These are phyloP conservation scores for Phoeniculus purpureus DNA, from an alignment of 2,797 vertebrate species.

Conservation along the genomic window DNA sequence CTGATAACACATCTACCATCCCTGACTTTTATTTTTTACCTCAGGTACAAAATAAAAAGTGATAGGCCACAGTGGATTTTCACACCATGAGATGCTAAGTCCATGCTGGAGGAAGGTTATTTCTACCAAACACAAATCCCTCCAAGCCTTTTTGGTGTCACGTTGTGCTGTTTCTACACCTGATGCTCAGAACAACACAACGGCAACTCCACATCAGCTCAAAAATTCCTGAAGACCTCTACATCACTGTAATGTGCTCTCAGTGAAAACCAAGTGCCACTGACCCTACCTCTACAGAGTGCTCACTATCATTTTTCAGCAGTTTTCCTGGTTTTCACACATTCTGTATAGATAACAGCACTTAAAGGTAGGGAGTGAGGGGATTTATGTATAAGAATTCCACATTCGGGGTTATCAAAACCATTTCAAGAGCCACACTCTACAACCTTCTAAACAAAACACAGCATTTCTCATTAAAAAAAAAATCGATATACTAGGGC, in stretches of 20 bases:
- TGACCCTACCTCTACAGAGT: background rate
- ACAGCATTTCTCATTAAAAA: background rate
- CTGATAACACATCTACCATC: background rate
- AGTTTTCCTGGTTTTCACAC: background rate
- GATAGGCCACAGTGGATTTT: background rate
- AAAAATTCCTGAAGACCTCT: background rate
- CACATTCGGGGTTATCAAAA: background rate
- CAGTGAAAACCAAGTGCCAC: background rate
- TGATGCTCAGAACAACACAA: background rate
- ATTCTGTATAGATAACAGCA: background rate
- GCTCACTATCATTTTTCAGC: background rate
- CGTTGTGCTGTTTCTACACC: background rate
- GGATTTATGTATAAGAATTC: background rate
- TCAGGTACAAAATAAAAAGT: background rate
- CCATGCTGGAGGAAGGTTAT: background rate
- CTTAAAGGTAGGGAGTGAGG: background rate
- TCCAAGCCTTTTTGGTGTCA: background rate
- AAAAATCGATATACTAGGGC: background rate
- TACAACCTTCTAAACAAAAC: background rate
- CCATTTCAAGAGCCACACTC: background rate
- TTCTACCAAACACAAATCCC: background rate
- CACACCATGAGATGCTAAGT: background rate
- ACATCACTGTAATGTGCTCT: background rate
- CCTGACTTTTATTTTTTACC: background rate
- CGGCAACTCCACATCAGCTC: fast-evolving